Evolutionary conservation across 2,888 invertebrate genomes (phyloP), one percentile per base, ranked within the genome.

Genomic region (Lithophane semibrunnea): DNA sequence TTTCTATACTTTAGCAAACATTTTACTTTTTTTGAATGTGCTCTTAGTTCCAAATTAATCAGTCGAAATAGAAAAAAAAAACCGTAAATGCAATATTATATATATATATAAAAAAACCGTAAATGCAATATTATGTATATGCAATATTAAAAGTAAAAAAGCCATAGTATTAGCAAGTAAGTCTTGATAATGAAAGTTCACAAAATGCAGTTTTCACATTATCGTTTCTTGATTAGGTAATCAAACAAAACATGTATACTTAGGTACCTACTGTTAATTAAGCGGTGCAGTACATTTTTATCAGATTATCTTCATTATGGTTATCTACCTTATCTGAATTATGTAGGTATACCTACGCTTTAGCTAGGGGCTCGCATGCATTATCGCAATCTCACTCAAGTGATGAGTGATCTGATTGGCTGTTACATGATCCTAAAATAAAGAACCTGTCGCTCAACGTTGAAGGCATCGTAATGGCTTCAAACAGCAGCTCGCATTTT

Each of bases 361-460:
- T 47, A 52, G 21, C 58, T 54, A 49, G 37, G 24, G 42, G n/a
- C 37, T 24, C 21, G 13, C 49, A 66, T 56, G 37, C 54, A 66
- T 66, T 66, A 75, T 60, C 52, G 58, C 84, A 29, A 66, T 61
- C 68, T 79, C 60, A 63, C 24, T 42, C 56, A 44, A 73, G 75
- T 73, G 84, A 73, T 66, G 76, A 83, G 54, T 67, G 80, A 49
- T 54, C 68, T 54, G 69, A 79, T 69, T 61, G 73, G 61, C 69
- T 47, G 18, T n/a, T 75, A 49, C 54, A 0, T 52, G 67, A 12
- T 75, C 73, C 61, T 71, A 80, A 83, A 80, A 85, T 84, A 84
- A 75, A 85, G 73, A 85, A 77, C 86, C 77, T 69, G 86, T 85
- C 86, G 61, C 29, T 77, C 86, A 83, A 79, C 72, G 72, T 76